Conservation (phyloP, 2,113 vertebrate genomes). For the Periophthalmus modestus region DNA sequence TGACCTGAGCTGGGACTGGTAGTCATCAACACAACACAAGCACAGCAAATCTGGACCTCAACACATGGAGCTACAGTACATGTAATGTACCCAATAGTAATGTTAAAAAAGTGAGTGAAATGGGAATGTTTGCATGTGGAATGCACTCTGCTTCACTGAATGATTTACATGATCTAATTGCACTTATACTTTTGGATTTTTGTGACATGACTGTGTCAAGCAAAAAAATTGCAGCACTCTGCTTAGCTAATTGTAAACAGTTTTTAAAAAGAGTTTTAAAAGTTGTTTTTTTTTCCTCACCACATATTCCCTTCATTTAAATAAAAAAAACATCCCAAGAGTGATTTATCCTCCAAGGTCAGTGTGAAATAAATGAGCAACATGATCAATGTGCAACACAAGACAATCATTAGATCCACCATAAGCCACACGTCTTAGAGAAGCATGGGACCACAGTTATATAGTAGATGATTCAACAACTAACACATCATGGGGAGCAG, state of each 20-base stretch:
- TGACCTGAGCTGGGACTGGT: not conserved
- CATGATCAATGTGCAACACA: constrained; percentile 66
- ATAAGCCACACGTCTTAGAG: constrained; percentile 38
- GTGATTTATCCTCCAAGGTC: constrained; percentile 62
- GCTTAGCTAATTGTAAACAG: constrained; percentile 80
- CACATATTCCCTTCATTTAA: constrained; percentile 69
- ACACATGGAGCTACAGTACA: not conserved
- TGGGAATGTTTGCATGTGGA: constrained; percentile 75
- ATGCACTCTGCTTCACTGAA: constrained; percentile 55
- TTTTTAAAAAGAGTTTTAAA: constrained; percentile 66
- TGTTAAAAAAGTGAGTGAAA: constrained; percentile 7
- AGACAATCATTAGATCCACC: constrained; percentile 57
- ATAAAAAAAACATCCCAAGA: constrained; percentile 42
- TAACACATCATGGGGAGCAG: not conserved
- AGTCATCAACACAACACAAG: constrained; percentile 8
- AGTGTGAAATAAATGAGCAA: constrained; percentile 64
- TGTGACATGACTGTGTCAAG: constrained; percentile 34
- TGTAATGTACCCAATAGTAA: not conserved
- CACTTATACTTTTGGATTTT: constrained; percentile 70
- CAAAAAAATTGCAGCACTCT: constrained; percentile 77
- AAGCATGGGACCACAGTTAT: constrained; percentile 29
- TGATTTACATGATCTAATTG: constrained; percentile 75
- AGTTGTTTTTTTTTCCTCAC: constrained; percentile 45
- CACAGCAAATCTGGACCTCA: not conserved
- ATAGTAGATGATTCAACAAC: not conserved